Percentiles rank a stretch among this genome's conserved stretches.
Conservation (phyloP, 2,888 invertebrate species). For the Globia sparganii region DNA sequence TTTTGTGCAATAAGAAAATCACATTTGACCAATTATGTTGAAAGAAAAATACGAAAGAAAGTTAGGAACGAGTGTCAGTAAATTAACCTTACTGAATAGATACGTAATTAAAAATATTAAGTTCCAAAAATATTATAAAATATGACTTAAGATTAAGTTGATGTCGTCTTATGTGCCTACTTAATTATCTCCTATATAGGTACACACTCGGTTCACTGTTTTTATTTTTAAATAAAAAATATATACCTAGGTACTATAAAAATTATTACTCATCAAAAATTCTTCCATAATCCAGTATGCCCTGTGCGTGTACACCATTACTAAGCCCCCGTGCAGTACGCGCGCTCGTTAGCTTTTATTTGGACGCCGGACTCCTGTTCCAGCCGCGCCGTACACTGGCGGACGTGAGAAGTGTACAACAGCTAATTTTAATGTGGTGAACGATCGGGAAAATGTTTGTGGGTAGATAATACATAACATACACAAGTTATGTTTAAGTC, state of each 20-base stretch:
- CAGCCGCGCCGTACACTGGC: slow-evolving; percentile 76
- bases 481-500: too few relatives aligned
- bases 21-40: neutral
- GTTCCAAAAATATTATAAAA: neutral
- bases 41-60: neutral
- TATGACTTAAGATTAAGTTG: neutral
- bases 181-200: neutral
- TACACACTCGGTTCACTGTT: neutral
- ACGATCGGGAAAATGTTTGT: too few relatives aligned
- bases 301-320: slow-evolving; percentile 84
- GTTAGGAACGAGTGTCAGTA: neutral
- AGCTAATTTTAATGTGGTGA: neutral
- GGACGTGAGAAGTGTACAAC: slow-evolving; percentile 47
- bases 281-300: slow-evolving; percentile 41
- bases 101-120: neutral
- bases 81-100: neutral
- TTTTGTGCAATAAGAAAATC: neutral
- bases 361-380: slow-evolving; percentile 88
- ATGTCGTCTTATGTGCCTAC: too few relatives aligned
- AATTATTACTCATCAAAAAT: neutral
- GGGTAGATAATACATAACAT: too few relatives aligned
- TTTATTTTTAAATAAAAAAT: neutral
- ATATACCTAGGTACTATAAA: neutral
- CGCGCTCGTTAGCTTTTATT: slow-evolving; percentile 89
- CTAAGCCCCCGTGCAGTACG: slow-evolving; percentile 83